These are phyloP conservation scores for Euphysa ruthae DNA, from an alignment of 30 jellyfish, hydroid and myxozoan genomes.

Conservation along the genomic window DNA sequence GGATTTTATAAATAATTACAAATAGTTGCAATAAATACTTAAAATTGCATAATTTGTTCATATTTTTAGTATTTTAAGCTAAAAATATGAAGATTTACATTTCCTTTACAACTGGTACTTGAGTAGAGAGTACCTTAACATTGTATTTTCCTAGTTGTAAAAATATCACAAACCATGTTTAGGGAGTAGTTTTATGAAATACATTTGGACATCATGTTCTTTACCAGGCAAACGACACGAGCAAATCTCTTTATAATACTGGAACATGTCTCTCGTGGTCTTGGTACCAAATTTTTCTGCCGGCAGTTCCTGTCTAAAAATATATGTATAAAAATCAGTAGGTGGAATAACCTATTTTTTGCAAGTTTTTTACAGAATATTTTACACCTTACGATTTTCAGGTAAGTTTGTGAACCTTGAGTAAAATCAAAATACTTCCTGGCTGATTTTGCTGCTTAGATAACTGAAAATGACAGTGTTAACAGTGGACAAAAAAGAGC, in stretches of 20 bases:
- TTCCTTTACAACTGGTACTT: background rate
- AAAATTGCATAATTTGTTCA: background rate
- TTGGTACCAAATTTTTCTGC: conserved; percentile 10
- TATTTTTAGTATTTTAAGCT: no score
- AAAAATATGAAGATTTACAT: no score
- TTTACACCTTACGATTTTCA: no score
- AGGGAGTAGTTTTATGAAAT: conserved; percentile 19
- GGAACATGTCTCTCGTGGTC: conserved; percentile 41
- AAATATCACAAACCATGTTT: background rate
- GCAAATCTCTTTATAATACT: conserved; percentile 31
- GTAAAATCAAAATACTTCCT: no score
- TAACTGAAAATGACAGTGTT: no score
- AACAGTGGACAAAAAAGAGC: no score
- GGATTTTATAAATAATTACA: background rate
- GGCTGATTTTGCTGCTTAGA: no score
- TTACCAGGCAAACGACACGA: conserved; percentile 66
- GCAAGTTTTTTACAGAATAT: no score
- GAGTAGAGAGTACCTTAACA: background rate
- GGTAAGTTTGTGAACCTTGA: no score
- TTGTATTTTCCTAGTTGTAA: background rate
- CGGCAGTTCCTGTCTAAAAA: conserved; percentile 54
- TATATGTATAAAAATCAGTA: no score
- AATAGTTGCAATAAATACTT: background rate
- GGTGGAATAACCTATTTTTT: no score
- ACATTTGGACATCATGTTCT: conserved; percentile 27